Evolutionary conservation across 2,113 vertebrate genomes (phyloP).

Genomic region (Tauraco erythrolophus): DNA sequence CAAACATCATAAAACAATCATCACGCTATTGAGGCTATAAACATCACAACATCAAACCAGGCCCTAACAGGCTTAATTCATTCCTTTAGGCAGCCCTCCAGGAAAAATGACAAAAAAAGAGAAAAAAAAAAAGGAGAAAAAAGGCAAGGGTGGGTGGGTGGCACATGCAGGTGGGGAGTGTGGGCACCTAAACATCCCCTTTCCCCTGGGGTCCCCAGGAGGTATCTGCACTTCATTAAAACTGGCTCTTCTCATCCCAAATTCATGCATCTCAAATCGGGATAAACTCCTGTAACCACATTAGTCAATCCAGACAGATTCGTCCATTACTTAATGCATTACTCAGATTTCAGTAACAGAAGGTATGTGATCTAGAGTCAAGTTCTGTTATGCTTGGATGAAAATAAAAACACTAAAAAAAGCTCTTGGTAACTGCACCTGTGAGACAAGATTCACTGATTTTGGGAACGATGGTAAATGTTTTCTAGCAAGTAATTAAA

Average conservation of each 20-base stretch:
- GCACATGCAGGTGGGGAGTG: background rate
- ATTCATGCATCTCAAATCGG: constrained; percentile 36
- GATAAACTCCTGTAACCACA: constrained; percentile 49
- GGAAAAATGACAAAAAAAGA: background rate
- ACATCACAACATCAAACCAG: constrained; percentile 49
- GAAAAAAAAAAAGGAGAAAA: background rate
- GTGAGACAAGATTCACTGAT: constrained; percentile 68
- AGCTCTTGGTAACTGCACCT: constrained; percentile 64
- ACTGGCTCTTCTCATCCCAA: constrained; percentile 17
- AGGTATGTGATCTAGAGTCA: constrained; percentile 70
- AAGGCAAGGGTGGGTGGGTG: background rate
- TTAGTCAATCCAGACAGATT: constrained; percentile 62
- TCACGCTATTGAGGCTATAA: constrained; percentile 27
- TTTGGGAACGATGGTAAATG: constrained; percentile 33
- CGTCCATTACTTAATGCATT: constrained; percentile 75
- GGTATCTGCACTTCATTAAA: constrained; percentile 3
- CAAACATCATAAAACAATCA: constrained; percentile 68
- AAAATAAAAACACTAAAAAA: constrained; percentile 74
- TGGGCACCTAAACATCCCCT: background rate
- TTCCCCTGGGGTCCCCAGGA: background rate
- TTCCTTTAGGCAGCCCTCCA: constrained; percentile 39
- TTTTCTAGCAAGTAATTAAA: constrained; percentile 60
- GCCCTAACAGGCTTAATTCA: constrained; percentile 34
- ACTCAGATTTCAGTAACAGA: constrained; percentile 71
- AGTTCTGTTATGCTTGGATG: constrained; percentile 73